Evolutionary conservation across 1,140 invertebrate species (phyloP).

Genomic region (Melitaea cinxia): DNA sequence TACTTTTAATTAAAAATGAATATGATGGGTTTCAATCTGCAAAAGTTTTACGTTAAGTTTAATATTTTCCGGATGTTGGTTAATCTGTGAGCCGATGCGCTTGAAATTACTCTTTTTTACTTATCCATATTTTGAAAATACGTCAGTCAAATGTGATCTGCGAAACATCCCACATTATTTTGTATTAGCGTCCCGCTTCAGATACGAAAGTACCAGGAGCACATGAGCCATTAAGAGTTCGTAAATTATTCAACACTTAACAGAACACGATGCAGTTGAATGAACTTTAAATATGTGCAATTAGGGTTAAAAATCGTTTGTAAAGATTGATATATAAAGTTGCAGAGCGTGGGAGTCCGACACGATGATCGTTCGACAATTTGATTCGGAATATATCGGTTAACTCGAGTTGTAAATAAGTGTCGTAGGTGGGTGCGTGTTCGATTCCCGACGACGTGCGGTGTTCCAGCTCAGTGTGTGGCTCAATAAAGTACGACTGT

Average conservation of each 20-base stretch:
- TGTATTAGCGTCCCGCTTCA: slow-evolving; percentile 27
- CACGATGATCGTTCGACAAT: slow-evolving; percentile 72
- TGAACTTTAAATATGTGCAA: slow-evolving; percentile 11
- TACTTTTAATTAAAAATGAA: no score
- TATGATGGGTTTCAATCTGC: no score
- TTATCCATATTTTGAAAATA: slow-evolving; percentile 16
- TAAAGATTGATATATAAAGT: slow-evolving; percentile 16
- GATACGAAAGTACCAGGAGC: slow-evolving; percentile 53
- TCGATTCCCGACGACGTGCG: slow-evolving; percentile 51
- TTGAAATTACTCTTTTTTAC: neutral
- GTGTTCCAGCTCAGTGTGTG: slow-evolving; percentile 40
- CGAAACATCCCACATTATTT: slow-evolving; percentile 5
- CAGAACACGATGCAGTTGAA: slow-evolving; percentile 14
- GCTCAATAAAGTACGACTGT: slow-evolving; percentile 38
- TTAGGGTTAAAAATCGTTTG: slow-evolving; percentile 43
- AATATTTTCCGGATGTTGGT: no score
- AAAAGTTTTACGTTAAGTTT: no score
- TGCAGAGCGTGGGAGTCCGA: slow-evolving; percentile 61
- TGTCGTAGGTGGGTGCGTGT: slow-evolving; percentile 62
- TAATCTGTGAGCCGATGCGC: no score
- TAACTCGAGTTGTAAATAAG: slow-evolving; percentile 67
- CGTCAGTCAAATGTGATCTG: slow-evolving; percentile 7
- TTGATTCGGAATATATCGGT: slow-evolving; percentile 72
- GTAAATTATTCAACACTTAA: slow-evolving; percentile 58
- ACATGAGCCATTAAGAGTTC: slow-evolving; percentile 61